Evolutionary conservation across 2,888 invertebrate genomes (phyloP), one percentile per base, ranked within the genome.

Genomic region (Andrena fulva): DNA sequence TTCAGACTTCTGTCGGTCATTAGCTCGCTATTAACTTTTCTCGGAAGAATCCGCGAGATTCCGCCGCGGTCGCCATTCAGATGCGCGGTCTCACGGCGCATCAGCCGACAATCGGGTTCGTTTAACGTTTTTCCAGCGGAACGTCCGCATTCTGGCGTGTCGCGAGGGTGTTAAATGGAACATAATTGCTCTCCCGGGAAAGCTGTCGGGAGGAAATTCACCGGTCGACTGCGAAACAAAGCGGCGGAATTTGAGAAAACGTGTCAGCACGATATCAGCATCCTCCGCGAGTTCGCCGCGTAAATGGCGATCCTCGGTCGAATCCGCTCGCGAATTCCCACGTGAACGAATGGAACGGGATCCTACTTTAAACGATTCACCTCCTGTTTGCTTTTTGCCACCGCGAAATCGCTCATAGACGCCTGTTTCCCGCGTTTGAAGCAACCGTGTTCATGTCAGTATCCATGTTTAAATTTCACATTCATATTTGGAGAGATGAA

Each of bases 141-240:
- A 54, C 27, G 29, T 60, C 42, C 42, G 69, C 69, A 59, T 80
- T 68, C 48, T 54, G 7, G 42, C 20, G 54, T 42, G 59, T 52
- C 66, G 66, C 64, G 60, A 71, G 62, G 80, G 80, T 68, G 80
- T 62, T 72, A 72, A 80, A 80, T 67, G 80, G 80, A 50, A 68
- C 60, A 31, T 79, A 72, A 79, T 80, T 79, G 80, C 27, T 16
- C 54, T 12, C 33, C 20, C 66, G 67, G 48, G 80, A 80, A 72
- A 78, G 54, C 66, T n/a, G 79, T 35, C 67, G 62, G 24, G 24
- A 62, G 54, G 69, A 70, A 80, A 79, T 79, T 60, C 27, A 42
- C 2, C 78, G 79, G 50, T 33, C 77, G 80, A 80, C 52, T 79
- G 12, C 33, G n/a, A n/a, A 66, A 66, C 66, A 66, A 73, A 56